Conservation (phyloP, 2,888 invertebrate species). For the Amblyjoppa fuscipennis region DNA sequence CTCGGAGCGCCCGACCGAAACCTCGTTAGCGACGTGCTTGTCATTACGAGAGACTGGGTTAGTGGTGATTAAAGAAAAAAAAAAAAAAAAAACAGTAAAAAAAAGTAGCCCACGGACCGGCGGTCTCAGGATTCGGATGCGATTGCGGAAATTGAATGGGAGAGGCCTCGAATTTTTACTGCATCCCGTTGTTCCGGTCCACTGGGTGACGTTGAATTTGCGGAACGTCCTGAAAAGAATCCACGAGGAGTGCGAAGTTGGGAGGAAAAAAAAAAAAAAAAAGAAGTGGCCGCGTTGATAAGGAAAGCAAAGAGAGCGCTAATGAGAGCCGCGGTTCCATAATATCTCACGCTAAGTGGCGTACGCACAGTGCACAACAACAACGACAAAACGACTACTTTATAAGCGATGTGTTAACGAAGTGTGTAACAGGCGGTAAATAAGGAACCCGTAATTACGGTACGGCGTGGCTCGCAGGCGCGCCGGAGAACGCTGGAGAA, state of each 20-base stretch:
- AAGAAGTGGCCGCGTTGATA: not conserved
- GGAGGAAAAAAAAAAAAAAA: not conserved
- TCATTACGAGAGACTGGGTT: not conserved
- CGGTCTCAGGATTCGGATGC: not conserved
- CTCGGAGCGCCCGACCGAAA: constrained; percentile 65
- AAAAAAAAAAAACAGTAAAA: constrained; percentile 6
- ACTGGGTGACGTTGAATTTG: not conserved
- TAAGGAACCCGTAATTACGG: constrained; percentile 84
- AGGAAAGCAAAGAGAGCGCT: not conserved
- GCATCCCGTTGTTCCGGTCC: not conserved
- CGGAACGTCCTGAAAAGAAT: not conserved
- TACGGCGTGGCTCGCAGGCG: constrained; percentile 76
- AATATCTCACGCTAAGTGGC: constrained; percentile 30
- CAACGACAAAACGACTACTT: constrained; percentile 72
- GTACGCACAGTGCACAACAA: constrained; percentile 54
- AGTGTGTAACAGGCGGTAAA: constrained; percentile 85
- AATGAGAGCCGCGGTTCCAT: constrained; percentile 14
- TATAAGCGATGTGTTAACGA: constrained; percentile 84
- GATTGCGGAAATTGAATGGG: constrained; percentile 23
- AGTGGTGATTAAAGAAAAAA: constrained; percentile 23
- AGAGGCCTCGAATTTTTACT: not conserved
- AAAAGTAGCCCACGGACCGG: not conserved
- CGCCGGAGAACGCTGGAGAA: constrained; percentile 12
- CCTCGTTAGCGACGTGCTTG: constrained; percentile 70
- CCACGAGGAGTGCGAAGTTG: not conserved